Conservation (phyloP, 1,140 invertebrate genomes). For the Drosophila serrata region DNA sequence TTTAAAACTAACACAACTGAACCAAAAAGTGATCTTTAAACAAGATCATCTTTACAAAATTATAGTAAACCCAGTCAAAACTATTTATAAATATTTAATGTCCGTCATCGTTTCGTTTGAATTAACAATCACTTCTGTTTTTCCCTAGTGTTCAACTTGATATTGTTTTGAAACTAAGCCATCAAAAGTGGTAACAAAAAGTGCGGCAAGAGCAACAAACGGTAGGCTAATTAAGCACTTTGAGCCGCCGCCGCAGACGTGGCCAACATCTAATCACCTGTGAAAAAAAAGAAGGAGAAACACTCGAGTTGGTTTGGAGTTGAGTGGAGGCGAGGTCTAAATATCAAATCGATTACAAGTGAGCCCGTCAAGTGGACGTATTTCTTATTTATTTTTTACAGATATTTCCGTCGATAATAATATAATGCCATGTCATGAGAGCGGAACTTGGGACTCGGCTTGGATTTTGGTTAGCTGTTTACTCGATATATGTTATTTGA, state of each 20-base stretch:
- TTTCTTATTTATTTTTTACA: not conserved
- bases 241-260: constrained; percentile 53
- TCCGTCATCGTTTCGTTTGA: not conserved
- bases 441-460: constrained; percentile 54
- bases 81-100: not conserved
- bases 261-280: constrained; percentile 72
- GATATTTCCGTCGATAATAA: constrained; percentile 54
- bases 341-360: constrained; percentile 66
- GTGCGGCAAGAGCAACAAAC: constrained; percentile 32
- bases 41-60: not conserved
- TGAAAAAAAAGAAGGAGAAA: constrained; percentile 66
- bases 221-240: constrained; percentile 74
- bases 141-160: constrained; percentile 19
- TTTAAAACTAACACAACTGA: not conserved
- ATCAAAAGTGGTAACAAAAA: constrained; percentile 16
- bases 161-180: constrained; percentile 22
- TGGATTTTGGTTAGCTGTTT: constrained; percentile 21
- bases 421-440: constrained; percentile 69
- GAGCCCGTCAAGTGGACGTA: constrained; percentile 46
- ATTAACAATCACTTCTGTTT: not conserved
- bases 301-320: constrained; percentile 58
- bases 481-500: constrained; percentile 26
- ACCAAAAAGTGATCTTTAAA: not conserved
- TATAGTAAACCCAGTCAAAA: not conserved
- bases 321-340: constrained; percentile 55